phyloP scores from a whole-genome alignment of 2,113 vertebrate genomes.

The Heterotis niloticus region DNA sequence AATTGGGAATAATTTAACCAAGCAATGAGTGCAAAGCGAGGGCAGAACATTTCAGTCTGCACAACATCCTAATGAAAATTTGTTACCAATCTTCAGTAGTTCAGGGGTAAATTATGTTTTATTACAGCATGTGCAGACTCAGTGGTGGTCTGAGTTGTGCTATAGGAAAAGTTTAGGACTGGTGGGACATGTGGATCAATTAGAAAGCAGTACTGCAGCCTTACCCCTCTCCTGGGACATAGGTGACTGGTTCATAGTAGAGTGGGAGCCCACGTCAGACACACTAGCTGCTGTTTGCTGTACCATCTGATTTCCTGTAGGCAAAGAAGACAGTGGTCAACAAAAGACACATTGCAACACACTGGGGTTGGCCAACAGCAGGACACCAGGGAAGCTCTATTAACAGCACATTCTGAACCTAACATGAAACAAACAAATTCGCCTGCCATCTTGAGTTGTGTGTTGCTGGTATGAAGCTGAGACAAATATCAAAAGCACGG shows the following conservation, averaged over 20 bases:
- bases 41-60: no score
- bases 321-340: slow-evolving; percentile 17
- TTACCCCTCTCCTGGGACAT: slow-evolving; percentile 92
- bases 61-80: no score
- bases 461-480: not conserved
- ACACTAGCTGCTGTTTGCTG: slow-evolving; percentile 80
- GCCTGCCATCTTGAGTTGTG: not conserved
- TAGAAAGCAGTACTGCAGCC: not conserved
- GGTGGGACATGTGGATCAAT: no score
- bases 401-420: not conserved
- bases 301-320: slow-evolving; percentile 78
- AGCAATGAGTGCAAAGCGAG: no score
- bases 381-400: not conserved
- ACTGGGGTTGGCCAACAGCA: no score
- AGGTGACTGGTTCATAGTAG: slow-evolving; percentile 83
- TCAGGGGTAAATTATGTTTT: no score
- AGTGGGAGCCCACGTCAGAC: slow-evolving; percentile 79
- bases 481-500: not conserved
- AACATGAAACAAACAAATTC: not conserved
- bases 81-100: no score
- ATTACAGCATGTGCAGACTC: no score
- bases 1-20: no score
- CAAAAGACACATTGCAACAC: not conserved
- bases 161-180: no score
- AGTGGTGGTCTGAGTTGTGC: no score